A percentile compares a stretch with the other conserved stretches of the same genome.
phyloP scores from a whole-genome alignment of 1,140 invertebrate genomes.

The Charaxes varanes region DNA sequence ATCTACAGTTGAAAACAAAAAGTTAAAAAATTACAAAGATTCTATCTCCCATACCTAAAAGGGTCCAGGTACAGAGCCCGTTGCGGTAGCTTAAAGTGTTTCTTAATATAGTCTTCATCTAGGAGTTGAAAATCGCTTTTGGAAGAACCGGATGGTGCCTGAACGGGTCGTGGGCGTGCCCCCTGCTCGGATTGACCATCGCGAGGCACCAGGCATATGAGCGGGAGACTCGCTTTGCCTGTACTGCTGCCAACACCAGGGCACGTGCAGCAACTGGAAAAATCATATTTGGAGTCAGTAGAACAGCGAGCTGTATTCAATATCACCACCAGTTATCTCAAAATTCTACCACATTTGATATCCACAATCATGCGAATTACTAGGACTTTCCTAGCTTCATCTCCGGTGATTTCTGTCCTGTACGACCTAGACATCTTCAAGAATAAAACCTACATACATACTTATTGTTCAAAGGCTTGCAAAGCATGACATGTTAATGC shows the following conservation, averaged over 20 bases:
- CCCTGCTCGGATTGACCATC: slow-evolving; percentile 17
- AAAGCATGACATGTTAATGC: no score
- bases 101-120: slow-evolving; percentile 49
- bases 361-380: no score
- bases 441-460: no score
- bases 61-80: slow-evolving; percentile 50
- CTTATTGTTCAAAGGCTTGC: no score
- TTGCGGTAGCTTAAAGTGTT: slow-evolving; percentile 51
- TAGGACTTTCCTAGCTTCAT: no score
- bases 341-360: no score
- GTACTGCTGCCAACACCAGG: slow-evolving; percentile 13
- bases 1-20: neutral
- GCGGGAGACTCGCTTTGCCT: slow-evolving; percentile 28
- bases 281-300: no score
- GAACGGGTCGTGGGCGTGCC: slow-evolving; percentile 5
- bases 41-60: slow-evolving; percentile 30
- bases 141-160: neutral
- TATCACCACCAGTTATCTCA: neutral
- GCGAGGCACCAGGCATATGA: slow-evolving; percentile 52
- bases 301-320: neutral
- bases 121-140: slow-evolving; percentile 32
- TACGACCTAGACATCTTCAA: no score
- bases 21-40: neutral
- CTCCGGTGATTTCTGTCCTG: no score
- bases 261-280: slow-evolving; percentile 39